phyloP scores from a whole-genome alignment of 2,888 invertebrate genomes.

The Crepidodera aurea region DNA sequence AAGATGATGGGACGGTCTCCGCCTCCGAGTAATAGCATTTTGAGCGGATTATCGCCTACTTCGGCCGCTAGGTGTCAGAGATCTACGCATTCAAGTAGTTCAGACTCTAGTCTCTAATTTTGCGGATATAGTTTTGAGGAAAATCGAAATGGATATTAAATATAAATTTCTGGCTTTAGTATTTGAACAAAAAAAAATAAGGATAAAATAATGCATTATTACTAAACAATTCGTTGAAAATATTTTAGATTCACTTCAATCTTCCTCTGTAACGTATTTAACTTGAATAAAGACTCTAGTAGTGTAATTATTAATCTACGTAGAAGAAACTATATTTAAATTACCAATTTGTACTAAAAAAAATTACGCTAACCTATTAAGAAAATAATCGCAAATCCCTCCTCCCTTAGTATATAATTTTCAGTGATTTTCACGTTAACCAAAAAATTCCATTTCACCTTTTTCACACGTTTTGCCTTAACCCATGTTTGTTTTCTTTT shows the following conservation, averaged over 20 bases:
- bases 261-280: not conserved
- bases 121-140: not conserved
- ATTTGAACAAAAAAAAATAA: too few relatives aligned
- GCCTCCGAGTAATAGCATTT: constrained; percentile 65
- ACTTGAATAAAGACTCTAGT: not conserved
- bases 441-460: constrained; percentile 7
- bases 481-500: constrained; percentile 31
- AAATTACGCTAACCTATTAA: not conserved
- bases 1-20: constrained; percentile 63
- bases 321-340: constrained; percentile 4
- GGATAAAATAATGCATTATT: too few relatives aligned
- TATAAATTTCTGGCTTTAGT: too few relatives aligned
- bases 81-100: constrained; percentile 51
- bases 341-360: constrained; percentile 13
- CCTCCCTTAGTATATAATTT: not conserved
- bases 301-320: not conserved
- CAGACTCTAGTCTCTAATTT: constrained; percentile 59
- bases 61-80: constrained; percentile 58
- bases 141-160: not conserved
- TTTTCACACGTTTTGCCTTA: constrained; percentile 26
- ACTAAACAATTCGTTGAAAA: too few relatives aligned
- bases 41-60: constrained; percentile 67
- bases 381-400: constrained; percentile 22
- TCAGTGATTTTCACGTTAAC: too few relatives aligned
- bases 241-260: not conserved